phyloP scores from a whole-genome alignment of 2,888 invertebrate genomes.

The Actias luna region DNA sequence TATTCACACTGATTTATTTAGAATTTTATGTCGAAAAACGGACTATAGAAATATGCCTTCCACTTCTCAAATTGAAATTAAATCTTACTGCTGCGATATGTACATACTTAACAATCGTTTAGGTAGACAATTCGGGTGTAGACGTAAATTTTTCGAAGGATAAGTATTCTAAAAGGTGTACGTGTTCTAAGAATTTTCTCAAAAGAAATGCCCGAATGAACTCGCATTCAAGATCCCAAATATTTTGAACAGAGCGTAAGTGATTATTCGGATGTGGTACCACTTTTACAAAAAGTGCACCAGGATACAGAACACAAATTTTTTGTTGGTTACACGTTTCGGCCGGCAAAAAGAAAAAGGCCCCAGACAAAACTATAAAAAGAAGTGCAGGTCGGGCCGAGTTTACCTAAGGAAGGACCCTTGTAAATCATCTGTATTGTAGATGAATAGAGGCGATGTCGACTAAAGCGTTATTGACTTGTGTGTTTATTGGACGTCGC shows the following conservation, averaged over 20 bases:
- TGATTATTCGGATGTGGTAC: conserved; percentile 81
- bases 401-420: conserved; percentile 81
- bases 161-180: conserved; percentile 47
- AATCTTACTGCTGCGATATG: conserved; percentile 22
- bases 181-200: conserved; percentile 65
- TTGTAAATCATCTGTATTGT: conserved; percentile 78
- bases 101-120: conserved; percentile 27
- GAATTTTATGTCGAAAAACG: conserved; percentile 46
- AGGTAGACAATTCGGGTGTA: conserved; percentile 45
- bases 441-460: conserved; percentile 70
- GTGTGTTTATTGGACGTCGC: conserved; percentile 76
- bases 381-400: conserved; percentile 73
- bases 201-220: conserved; percentile 65
- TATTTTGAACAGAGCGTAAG: conserved; percentile 78
- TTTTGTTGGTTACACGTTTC: conserved; percentile 74
- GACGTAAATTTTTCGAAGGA: conserved; percentile 40
- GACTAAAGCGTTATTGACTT: conserved; percentile 75
- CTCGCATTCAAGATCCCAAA: conserved; percentile 73
- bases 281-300: conserved; percentile 75
- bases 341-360: conserved; percentile 76
- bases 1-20: conserved; percentile 73
- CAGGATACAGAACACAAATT: conserved; percentile 76
- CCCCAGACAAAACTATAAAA: conserved; percentile 76
- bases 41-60: conserved; percentile 38
- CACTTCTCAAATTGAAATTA: conserved; percentile 26